phyloP scores from a whole-genome alignment of 2,888 invertebrate genomes.

The Eurytoma californica region DNA sequence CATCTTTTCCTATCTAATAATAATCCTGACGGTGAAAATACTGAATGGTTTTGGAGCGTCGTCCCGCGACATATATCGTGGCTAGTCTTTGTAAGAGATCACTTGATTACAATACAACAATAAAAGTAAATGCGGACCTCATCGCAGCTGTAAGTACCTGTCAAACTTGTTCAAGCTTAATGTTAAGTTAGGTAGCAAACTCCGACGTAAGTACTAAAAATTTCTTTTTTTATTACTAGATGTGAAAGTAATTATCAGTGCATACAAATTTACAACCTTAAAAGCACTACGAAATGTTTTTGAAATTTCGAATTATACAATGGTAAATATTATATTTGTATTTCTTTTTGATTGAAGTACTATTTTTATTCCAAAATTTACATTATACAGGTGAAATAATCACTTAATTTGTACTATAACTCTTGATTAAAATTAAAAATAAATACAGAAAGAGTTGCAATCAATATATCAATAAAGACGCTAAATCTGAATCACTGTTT shows the following conservation, averaged over 20 bases:
- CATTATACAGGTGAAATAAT: no score
- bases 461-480: no score
- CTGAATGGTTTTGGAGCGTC: not conserved
- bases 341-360: no score
- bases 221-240: constrained; percentile 8
- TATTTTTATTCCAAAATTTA: no score
- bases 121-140: not conserved
- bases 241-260: constrained; percentile 22
- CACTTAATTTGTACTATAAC: no score
- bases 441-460: no score
- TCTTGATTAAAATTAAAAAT: no score
- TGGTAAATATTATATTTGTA: no score
- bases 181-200: no score
- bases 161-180: constrained; percentile 28
- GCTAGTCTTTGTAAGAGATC: not conserved
- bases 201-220: not conserved
- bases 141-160: constrained; percentile 19
- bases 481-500: no score
- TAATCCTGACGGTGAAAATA: constrained; percentile 26
- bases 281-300: constrained; percentile 21
- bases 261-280: constrained; percentile 27
- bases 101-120: constrained; percentile 4
- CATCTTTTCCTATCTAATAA: constrained; percentile 61
- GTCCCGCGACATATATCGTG: constrained; percentile 38
- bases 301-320: not conserved